Evolutionary conservation across 2,888 invertebrate genomes (phyloP), one percentile per base, ranked within the genome.

Genomic region (Eupelmus urozonus): DNA sequence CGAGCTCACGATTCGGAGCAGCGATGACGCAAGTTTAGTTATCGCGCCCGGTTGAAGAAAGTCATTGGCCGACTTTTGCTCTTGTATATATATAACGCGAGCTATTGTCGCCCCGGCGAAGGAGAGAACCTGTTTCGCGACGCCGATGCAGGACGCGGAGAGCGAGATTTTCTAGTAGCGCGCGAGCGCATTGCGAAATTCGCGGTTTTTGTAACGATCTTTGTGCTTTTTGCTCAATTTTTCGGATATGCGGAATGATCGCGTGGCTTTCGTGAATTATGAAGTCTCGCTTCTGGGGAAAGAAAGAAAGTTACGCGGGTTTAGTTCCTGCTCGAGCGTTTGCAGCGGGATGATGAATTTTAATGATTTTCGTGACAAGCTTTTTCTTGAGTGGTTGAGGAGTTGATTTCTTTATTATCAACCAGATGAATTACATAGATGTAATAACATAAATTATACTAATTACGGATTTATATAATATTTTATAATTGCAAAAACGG

Each of bases 11-110:
- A 18, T 20, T 7, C 59, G 27, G 27, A 18, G n/a, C 34, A 62
- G 9, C 42, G 45, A 45, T 60, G 45, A 70, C 49, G 45, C 49
- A 59, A 57, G 25, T 65, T 65, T 18, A 16, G 25, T n/a, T 34
- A 29, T n/a, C n/a, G 9, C 51, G 51, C 51, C 18, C 18, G 51
- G n/a, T 20, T 20, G 18, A 72, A 25, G 27, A 42, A 25, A 72
- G 72, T 62, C 72, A 63, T 72, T 72, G 72, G 25, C 55, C 63
- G 62, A 72, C 53, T 72, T 72, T 63, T 34, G 16, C 49, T 67
- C 1, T n/a, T 23, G 11, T 29, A 27, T 20, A 23, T 63, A 18
- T 45, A 49, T 23, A 25, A n/a, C 45, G 65, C 45, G 27, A 9
- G 45, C 27, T 13, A 55, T 40, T 53, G 23, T 51, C 16, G 27